A percentile compares a stretch with the other conserved stretches of the same genome.
Evolutionary conservation across 2,797 vertebrate species (phyloP).

Genomic region (Oreochromis mossambicus): DNA sequence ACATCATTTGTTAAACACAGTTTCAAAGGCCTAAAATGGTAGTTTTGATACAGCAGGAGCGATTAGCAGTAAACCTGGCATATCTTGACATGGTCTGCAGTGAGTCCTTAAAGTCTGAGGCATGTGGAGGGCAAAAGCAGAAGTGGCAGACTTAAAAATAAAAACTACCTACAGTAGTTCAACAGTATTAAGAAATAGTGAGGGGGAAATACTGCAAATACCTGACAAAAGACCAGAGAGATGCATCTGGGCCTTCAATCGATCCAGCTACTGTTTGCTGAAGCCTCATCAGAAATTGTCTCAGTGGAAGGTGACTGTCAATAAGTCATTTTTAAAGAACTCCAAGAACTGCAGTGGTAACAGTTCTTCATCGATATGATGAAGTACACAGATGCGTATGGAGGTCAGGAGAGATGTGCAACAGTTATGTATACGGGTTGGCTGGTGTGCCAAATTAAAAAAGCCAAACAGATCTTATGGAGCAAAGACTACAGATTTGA

Average conservation of each 20-base stretch:
- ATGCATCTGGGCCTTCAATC: background rate
- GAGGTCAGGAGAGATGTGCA: background rate
- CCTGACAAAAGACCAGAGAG: background rate
- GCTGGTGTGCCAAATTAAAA: too few species aligned
- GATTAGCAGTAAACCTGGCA: accelerated
- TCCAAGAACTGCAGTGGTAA: accelerated
- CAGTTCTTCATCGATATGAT: accelerated
- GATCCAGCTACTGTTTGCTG: background rate
- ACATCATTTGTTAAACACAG: background rate
- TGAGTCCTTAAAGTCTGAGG: background rate
- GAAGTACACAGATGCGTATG: background rate
- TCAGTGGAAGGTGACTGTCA: background rate
- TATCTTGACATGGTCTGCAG: background rate
- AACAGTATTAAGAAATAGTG: background rate
- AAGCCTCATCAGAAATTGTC: background rate
- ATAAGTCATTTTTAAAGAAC: background rate
- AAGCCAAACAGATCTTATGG: too few species aligned
- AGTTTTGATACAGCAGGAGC: background rate
- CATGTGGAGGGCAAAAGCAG: background rate
- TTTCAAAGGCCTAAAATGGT: background rate
- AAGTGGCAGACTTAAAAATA: background rate
- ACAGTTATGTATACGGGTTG: background rate
- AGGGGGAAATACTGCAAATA: background rate
- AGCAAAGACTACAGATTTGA: too few species aligned
- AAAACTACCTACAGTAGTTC: background rate